Evolutionary conservation across 1,140 invertebrate genomes (phyloP), one percentile per base, ranked within the genome.

Genomic region (Protaetia brevitarsis): DNA sequence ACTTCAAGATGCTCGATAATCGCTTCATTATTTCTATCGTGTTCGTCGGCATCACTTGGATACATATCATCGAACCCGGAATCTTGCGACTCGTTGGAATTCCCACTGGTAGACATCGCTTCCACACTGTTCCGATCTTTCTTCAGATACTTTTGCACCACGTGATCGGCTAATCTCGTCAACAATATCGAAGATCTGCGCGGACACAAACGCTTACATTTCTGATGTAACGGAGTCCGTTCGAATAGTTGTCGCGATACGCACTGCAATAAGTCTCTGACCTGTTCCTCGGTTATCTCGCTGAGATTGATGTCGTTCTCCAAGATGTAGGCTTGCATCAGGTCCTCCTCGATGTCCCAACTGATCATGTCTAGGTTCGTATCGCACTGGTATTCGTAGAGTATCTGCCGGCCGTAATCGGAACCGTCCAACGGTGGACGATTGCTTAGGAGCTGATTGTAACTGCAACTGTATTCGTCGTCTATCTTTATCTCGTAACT

Each of bases 201-300:
- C 16, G 60, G 60, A 21, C 60, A 62, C n/a, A 62, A 36, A 36
- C 36, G 34, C 6, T 31, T n/a, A 62, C 30, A 34, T 21, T 23
- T 62, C 21, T 62, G 27, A 3, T 31, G 19, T 36, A 62, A 62
- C 11, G 27, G 26, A 26, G 30, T 59, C 10, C 26, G 23, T n/a
- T 59, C 29, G n/a, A 13, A 59, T 59, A 59, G 7, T 7, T 51
- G 21, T 10, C 11, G 41, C 7, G 21, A 51, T 5, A 51, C 7
- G 5, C 26, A 51, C 19, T 51, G 19, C 5, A 23, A 16, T 4
- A 51, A 19, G 2, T 51, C 41, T 8, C 10, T 23, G 11, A 51
- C 10, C 26, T 51, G 19, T 23, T 59, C 30, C 5, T 59, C 27
- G 10, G 23, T 59, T 10, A 59, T n/a, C 23, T 59, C 57, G 3